Evolutionary conservation across 2,888 invertebrate genomes (phyloP).

Genomic region (Uropetala carovei): DNA sequence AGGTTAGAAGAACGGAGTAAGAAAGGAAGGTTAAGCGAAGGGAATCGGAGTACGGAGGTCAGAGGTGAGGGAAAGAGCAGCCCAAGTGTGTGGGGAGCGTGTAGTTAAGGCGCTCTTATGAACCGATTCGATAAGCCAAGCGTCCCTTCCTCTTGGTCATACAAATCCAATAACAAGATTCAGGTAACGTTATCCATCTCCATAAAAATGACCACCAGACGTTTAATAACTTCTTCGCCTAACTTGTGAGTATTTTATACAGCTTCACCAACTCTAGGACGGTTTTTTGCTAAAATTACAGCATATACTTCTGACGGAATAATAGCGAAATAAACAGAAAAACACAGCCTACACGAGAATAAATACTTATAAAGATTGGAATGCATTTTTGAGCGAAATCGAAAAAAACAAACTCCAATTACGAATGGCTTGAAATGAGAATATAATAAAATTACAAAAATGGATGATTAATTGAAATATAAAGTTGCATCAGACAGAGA

Average conservation of each 20-base stretch:
- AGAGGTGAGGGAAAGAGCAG: background rate
- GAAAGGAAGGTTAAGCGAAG: background rate
- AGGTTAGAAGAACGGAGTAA: background rate
- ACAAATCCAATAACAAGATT: background rate
- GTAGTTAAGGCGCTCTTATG: background rate
- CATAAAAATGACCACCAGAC: background rate
- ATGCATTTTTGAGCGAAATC: too few species aligned
- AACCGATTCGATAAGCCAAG: slow-evolving; percentile 12
- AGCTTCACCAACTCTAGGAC: too few species aligned
- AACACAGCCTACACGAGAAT: too few species aligned
- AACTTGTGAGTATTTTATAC: background rate
- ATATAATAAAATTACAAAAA: too few species aligned
- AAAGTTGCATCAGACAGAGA: too few species aligned
- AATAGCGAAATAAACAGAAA: too few species aligned
- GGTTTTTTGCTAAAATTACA: too few species aligned
- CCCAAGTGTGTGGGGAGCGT: background rate
- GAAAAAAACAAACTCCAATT: too few species aligned
- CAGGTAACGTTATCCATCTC: background rate
- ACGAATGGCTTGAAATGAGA: too few species aligned
- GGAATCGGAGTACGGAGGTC: background rate
- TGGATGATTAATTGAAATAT: too few species aligned
- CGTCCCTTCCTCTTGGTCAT: background rate
- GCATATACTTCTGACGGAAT: too few species aligned
- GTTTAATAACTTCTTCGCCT: background rate
- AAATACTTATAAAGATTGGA: too few species aligned